These are phyloP conservation scores for Phengaris alcon DNA, from an alignment of 2,888 invertebrate species.

Conservation along the genomic window DNA sequence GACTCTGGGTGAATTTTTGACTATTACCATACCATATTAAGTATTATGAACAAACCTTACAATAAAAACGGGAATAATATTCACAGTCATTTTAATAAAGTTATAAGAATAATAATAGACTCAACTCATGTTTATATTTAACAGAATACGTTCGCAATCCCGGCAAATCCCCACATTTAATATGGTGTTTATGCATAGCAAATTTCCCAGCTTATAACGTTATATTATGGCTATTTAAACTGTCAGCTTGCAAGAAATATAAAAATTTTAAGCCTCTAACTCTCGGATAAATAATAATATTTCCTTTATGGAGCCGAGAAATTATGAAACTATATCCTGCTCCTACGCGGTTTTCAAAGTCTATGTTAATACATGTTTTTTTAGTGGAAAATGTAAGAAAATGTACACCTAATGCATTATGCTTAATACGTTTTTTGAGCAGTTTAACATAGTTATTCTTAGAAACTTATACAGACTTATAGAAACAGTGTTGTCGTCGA, in stretches of 20 bases:
- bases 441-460: too few species aligned
- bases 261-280: constrained; percentile 29
- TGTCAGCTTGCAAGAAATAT: constrained; percentile 28
- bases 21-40: too few species aligned
- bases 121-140: constrained; percentile 3
- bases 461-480: too few species aligned
- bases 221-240: constrained; percentile 27
- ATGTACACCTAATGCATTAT: too few species aligned
- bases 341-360: not conserved
- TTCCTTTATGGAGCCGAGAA: not conserved
- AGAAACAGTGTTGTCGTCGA: too few species aligned
- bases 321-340: not conserved
- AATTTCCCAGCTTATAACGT: constrained; percentile 30
- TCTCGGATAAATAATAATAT: constrained; percentile 2
- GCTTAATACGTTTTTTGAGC: too few species aligned
- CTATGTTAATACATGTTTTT: not conserved
- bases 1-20: too few species aligned
- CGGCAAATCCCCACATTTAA: constrained; percentile 28
- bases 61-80: not conserved
- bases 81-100: not conserved
- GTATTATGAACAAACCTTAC: not conserved
- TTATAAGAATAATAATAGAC: not conserved
- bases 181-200: constrained; percentile 32
- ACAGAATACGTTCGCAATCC: constrained; percentile 15
- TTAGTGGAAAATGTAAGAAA: too few species aligned